Base-by-base conservation (phyloP, 1,140 invertebrate species). In the Microplitis demolitor region DNA sequence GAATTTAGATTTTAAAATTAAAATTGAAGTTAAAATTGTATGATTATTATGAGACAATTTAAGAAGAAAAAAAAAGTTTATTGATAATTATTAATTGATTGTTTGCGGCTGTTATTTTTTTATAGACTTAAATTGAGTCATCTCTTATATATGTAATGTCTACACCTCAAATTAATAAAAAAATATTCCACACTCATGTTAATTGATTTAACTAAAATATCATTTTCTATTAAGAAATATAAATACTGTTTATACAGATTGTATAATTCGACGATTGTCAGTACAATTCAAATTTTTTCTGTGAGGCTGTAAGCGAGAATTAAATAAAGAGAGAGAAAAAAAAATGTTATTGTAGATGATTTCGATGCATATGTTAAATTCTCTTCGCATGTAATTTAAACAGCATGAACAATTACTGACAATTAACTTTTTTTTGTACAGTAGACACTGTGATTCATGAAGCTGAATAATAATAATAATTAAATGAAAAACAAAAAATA, bases 61-160 rank as follows among this genome's bases (percentile, higher is more conserved):
- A 71, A 63, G 31, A 61, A 54, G n/a, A 8, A 71, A 66, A 69
- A 53, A 66, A 67, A 62, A 34, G 66, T 75, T 24, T 64, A 71
- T 66, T 24, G 58, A 72, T 60, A 56, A 53, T 72, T 45, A 66
- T 73, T 69, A 70, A 35, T 72, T 64, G 67, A 80, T 84, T 81
- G 79, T 83, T 83, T 80, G 77, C 79, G 80, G 83, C 79, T 84
- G 80, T 84, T 84, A 84, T 84, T 83, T 83, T 83, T 83, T 78
- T 84, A 83, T 84, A 79, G 78, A 77, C 81, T 63, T 4, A 62
- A 33, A 56, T 75, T 67, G 76, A 76, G 79, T 81, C 78, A 53
- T 66, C 54, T 70, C 62, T 69, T 39, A 77, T 75, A 66, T 76
- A 79, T 77, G 69, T 74, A 31, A 71, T 67, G 76, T 74, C 73